Percentiles rank a stretch among this genome's conserved stretches.
Conservation (phyloP, 2,797 vertebrate species). For the Varecia variegata region DNA sequence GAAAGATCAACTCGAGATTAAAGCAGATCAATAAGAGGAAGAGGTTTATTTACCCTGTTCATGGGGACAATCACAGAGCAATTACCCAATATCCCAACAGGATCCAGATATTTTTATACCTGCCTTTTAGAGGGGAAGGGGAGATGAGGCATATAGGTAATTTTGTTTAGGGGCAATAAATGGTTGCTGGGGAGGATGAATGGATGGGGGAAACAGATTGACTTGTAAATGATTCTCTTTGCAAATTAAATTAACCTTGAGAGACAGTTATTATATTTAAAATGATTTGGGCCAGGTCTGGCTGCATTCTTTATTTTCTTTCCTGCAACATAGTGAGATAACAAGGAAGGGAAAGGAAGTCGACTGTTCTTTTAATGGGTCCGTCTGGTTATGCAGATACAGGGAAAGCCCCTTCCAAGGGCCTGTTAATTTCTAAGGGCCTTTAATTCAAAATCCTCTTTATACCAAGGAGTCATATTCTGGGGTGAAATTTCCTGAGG, state of each 20-base stretch:
- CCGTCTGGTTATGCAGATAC: not conserved
- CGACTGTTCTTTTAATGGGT: not conserved
- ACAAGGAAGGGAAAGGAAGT: not conserved
- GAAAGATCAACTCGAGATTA: not conserved
- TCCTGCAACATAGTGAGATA: not conserved
- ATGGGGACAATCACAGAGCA: not conserved
- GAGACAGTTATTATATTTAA: not conserved
- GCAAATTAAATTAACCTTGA: not conserved
- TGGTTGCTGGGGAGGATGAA: not conserved
- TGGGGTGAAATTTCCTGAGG: not conserved
- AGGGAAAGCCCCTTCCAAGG: not conserved
- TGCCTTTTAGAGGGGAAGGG: not conserved
- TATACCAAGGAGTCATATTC: not conserved
- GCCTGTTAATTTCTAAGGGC: not conserved
- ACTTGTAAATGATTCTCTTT: not conserved
- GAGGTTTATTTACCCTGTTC: not conserved
- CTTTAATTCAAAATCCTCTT: not conserved
- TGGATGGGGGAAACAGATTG: not conserved
- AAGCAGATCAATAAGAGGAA: not conserved
- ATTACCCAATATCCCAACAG: not conserved
- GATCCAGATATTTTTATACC: not conserved
- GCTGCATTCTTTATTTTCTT: not conserved
- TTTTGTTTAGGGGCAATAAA: not conserved
- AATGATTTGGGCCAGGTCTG: not conserved
- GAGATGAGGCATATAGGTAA: not conserved